Conservation (phyloP, 2,113 vertebrate species). For the Gambusia affinis region DNA sequence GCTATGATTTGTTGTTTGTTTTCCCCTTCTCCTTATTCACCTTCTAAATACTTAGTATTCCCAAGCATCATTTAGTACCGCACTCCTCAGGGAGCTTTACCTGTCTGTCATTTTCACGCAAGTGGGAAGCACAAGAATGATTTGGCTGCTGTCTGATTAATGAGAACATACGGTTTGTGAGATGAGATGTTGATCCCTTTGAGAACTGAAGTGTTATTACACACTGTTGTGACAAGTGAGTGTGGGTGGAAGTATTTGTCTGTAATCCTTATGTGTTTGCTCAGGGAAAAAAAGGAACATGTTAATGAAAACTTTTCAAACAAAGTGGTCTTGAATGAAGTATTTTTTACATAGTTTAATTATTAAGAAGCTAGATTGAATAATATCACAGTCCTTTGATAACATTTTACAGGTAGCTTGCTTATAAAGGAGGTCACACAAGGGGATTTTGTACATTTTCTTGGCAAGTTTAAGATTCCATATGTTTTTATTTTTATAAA, state of each 20-base stretch:
- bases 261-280: not conserved
- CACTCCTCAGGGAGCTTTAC: constrained; percentile 13
- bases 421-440: not conserved
- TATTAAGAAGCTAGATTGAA: constrained; percentile 3
- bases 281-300: constrained; percentile 16
- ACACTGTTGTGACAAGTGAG: constrained; percentile 20
- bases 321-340: not conserved
- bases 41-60: not conserved
- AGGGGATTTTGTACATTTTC: no score
- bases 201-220: constrained; percentile 22
- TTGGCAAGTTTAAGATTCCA: no score
- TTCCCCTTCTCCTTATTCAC: not conserved
- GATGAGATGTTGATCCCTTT: constrained; percentile 36
- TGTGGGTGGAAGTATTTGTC: constrained; percentile 11
- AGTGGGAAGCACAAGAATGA: constrained; percentile 2
- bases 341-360: constrained; percentile 13
- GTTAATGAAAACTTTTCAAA: constrained; percentile 4
- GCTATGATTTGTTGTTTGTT: not conserved
- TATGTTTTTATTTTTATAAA: no score
- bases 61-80: not conserved
- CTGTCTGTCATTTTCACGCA: constrained; percentile 1
- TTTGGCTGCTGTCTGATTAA: constrained; percentile 36
- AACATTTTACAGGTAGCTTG: not conserved
- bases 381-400: not conserved
- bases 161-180: constrained; percentile 16